Base-by-base conservation (phyloP, 2,888 invertebrate species). In the Phaedon cochleariae region DNA sequence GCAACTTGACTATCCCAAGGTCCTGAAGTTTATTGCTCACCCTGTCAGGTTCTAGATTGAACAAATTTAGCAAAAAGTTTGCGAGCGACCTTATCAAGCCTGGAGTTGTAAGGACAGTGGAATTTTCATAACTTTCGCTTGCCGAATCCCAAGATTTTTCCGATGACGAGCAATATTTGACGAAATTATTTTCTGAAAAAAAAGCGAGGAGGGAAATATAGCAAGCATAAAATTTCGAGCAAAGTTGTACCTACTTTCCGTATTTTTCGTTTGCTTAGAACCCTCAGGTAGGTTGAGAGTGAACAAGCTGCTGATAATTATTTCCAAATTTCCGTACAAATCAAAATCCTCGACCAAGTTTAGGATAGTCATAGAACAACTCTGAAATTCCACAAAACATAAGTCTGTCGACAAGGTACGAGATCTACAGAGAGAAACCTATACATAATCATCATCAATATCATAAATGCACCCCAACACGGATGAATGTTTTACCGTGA, bases 1-100 rank as follows among this genome's bases (percentile, higher is more conserved):
- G 81, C 63, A 84, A 77, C 77, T 85, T 85, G 18, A 86, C 80
- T 26, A 87, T 72, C 0, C 85, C 85, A 71, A 80, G 78, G 59
- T 86, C 84, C 45, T 85, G 84, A 45, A 87, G 76, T 62, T 80
- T 80, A 15, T 75, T 77, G 31, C 83, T 76, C 10, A 85, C 78
- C 17, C 83, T 80, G 20, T 82, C 80, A 45, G 83, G 80, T 34
- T 83, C 81, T 22, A 87, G 71, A 15, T 77, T 75, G 51, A 86
- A 75, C 48, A 87, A 75, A 76, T 86, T 86, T 67, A 82, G 81
- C 9, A 87, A 72, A 61, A 87, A 80, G 67, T 77, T 78, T 48
- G 84, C 82, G 26, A 83, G 68, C 12, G 83, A 76, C 72, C 83
- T 85, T 22, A 87, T 80, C 10, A 87, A 77, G 61, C 81, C 77